These are phyloP conservation scores for Agrilus cyanescens DNA, from an alignment of 2,888 invertebrate genomes.

Conservation along the genomic window DNA sequence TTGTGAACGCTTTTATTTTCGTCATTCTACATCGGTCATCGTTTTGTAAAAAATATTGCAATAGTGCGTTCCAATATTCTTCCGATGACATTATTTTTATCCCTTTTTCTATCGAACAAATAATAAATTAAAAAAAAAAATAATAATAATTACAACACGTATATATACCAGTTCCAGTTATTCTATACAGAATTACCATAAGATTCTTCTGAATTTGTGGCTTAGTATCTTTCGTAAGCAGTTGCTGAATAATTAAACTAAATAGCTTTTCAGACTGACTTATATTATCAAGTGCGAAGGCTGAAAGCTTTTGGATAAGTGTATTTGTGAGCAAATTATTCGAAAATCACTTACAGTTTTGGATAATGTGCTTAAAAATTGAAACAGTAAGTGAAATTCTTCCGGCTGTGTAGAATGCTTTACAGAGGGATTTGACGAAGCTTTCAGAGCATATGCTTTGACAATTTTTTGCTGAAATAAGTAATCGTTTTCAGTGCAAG, in stretches of 20 bases:
- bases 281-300: constrained; percentile 13
- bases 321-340: too few relatives aligned
- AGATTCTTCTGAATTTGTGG: constrained; percentile 14
- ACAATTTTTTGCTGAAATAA: constrained; percentile 15
- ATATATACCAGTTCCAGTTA: constrained; percentile 15
- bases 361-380: constrained; percentile 16
- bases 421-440: constrained; percentile 12
- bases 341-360: constrained; percentile 14
- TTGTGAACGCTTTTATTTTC: constrained; percentile 17
- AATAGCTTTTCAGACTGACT: constrained; percentile 14
- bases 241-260: constrained; percentile 12
- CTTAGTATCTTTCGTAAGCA: constrained; percentile 13
- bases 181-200: constrained; percentile 16
- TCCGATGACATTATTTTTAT: constrained; percentile 11
- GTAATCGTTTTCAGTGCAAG: not conserved
- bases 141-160: not conserved
- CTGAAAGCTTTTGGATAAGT: constrained; percentile 9
- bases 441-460: constrained; percentile 13
- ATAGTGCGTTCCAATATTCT: constrained; percentile 13
- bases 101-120: constrained; percentile 10
- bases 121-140: too few relatives aligned
- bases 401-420: constrained; percentile 11
- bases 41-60: constrained; percentile 16
- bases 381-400: constrained; percentile 14
- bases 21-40: constrained; percentile 14